phyloP scores from a whole-genome alignment of 2,113 vertebrate species.

The Ancistrus triradiatus region DNA sequence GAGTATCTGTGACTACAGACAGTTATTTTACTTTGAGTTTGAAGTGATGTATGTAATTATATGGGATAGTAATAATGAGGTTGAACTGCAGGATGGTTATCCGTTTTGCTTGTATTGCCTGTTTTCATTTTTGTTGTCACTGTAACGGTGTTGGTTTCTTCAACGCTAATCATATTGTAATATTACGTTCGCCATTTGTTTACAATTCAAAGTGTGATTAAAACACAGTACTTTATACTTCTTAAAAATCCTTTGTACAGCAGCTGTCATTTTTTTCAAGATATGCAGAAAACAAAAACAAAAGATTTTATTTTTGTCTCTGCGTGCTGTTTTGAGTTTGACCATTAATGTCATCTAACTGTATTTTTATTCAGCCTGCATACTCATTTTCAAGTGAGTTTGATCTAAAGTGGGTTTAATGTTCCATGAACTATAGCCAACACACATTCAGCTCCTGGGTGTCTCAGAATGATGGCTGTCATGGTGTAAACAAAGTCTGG shows the following conservation, averaged over 20 bases:
- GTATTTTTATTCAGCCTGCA: background rate
- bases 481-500: background rate
- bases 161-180: slow-evolving; percentile 22
- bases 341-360: slow-evolving; percentile 19
- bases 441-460: slow-evolving; percentile 18
- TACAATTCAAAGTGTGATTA: slow-evolving; percentile 42
- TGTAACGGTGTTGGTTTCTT: slow-evolving; percentile 30
- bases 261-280: background rate
- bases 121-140: slow-evolving; percentile 46
- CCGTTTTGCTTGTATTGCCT: slow-evolving; percentile 49
- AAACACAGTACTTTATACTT: slow-evolving; percentile 34
- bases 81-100: slow-evolving; percentile 30
- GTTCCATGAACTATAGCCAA: slow-evolving; percentile 16
- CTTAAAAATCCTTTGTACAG: slow-evolving; percentile 16
- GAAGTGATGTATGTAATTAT: slow-evolving; percentile 52
- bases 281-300: slow-evolving; percentile 1
- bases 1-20: slow-evolving; percentile 24
- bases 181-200: slow-evolving; percentile 46
- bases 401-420: slow-evolving; percentile 17
- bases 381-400: background rate
- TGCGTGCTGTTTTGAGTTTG: slow-evolving; percentile 14
- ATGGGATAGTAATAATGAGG: slow-evolving; percentile 29
- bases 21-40: slow-evolving; percentile 43
- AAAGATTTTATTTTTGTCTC: background rate
- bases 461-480: background rate